phyloP scores from a whole-genome alignment of 2,797 vertebrate species.

The Chaunax sp. region DNA sequence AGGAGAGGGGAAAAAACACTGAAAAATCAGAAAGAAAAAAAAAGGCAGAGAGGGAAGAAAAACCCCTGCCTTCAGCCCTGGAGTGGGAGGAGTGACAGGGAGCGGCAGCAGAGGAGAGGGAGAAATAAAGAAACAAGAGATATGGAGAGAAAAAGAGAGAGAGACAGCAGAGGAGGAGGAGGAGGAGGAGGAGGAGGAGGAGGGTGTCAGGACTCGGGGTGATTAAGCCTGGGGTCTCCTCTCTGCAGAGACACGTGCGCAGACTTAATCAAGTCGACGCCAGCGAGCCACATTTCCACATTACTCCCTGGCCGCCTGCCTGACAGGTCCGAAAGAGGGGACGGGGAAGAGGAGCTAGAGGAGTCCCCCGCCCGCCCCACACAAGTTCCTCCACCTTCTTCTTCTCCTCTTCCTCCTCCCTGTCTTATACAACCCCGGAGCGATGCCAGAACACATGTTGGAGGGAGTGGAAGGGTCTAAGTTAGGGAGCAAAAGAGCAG shows the following conservation, averaged over 20 bases:
- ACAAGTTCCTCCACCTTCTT: constrained; percentile 18
- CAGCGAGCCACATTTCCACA: constrained; percentile 81
- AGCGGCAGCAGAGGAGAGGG: constrained; percentile 31
- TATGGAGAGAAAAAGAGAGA: constrained; percentile 39
- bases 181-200: constrained; percentile 25
- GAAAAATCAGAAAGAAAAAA: constrained; percentile 54
- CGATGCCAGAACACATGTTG: constrained; percentile 72
- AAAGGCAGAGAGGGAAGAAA: constrained; percentile 19
- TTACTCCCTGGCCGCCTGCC: constrained; percentile 82
- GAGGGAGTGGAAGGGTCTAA: constrained; percentile 51
- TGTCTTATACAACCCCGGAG: constrained; percentile 52
- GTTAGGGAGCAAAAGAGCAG: constrained; percentile 57
- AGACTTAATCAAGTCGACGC: constrained; percentile 86
- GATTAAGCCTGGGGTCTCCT: constrained; percentile 82
- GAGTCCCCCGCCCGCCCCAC: constrained; percentile 50
- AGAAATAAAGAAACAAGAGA: constrained; percentile 39
- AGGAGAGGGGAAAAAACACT: not conserved
- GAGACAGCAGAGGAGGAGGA: constrained; percentile 29
- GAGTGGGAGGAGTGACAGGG: constrained; percentile 56
- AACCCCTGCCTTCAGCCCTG: constrained; percentile 21
- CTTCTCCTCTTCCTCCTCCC: constrained; percentile 21
- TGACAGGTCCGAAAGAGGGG: constrained; percentile 79
- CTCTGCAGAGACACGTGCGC: constrained; percentile 83
- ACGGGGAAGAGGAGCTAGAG: constrained; percentile 68
- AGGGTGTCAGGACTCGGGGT: constrained; percentile 70